These are phyloP conservation scores for Papio anubis DNA, from an alignment of 2,113 vertebrate species.

Conservation along the genomic window DNA sequence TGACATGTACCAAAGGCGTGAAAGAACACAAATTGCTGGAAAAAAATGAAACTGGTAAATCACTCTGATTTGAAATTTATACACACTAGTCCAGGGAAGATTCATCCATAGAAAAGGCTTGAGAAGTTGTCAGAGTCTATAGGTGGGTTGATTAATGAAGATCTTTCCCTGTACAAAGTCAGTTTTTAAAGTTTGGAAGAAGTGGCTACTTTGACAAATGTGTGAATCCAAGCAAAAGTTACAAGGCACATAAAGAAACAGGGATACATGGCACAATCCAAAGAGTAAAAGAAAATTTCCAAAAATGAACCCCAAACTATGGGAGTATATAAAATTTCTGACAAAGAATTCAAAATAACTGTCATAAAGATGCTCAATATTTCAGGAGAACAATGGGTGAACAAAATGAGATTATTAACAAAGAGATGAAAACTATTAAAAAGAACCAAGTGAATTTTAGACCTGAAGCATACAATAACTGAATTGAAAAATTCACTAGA, in stretches of 20 bases:
- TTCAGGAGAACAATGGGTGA: not conserved
- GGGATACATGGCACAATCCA: not conserved
- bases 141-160: too few species aligned
- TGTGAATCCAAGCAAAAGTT: not conserved
- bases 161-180: not conserved
- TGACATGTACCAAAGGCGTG: not conserved
- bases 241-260: not conserved
- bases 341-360: not conserved
- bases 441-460: not conserved
- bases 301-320: not conserved
- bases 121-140: not conserved
- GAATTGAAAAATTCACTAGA: not conserved
- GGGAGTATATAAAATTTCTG: not conserved
- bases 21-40: not conserved
- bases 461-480: not conserved
- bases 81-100: not conserved
- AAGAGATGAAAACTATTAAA: not conserved
- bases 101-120: not conserved
- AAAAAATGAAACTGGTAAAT: not conserved
- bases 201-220: too few species aligned
- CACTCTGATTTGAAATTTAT: not conserved
- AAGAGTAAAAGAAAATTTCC: not conserved
- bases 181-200: not conserved
- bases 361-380: not conserved
- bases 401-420: not conserved